A percentile compares a stretch with the other conserved stretches of the same genome.
Conservation (phyloP, 2,113 vertebrate genomes). For the Colossoma macropomum region DNA sequence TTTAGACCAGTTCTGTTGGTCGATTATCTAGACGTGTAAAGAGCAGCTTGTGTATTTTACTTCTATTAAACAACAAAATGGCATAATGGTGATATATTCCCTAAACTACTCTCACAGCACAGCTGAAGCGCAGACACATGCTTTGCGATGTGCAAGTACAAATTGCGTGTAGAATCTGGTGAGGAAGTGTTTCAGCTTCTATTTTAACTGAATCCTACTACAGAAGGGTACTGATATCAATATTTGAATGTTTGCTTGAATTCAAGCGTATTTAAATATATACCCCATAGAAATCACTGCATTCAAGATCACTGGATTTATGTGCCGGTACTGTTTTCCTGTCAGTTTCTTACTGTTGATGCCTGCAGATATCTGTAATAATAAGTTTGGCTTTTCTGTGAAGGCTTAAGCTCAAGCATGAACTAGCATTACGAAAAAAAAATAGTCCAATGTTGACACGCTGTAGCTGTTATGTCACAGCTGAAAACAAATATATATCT, state of each 20-base stretch:
- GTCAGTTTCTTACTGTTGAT: too few relatives aligned
- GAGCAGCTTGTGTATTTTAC: too few relatives aligned
- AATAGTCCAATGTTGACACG: neutral
- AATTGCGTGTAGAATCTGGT: neutral
- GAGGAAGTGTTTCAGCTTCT: neutral
- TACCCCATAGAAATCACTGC: too few relatives aligned
- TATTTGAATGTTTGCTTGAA: neutral
- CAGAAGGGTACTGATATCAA: neutral
- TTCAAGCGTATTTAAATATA: neutral
- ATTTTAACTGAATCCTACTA: neutral
- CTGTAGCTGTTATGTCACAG: neutral
- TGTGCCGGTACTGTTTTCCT: too few relatives aligned
- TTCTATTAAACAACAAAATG: too few relatives aligned
- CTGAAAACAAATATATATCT: slow-evolving; percentile 1
- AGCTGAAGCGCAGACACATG: neutral
- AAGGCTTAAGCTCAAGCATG: neutral
- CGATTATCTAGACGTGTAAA: too few relatives aligned
- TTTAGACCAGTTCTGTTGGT: too few relatives aligned
- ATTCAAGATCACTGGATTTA: too few relatives aligned
- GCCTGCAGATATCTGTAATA: too few relatives aligned
- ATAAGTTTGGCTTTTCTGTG: too few relatives aligned
- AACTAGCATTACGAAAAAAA: neutral
- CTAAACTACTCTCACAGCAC: neutral
- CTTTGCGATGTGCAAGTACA: neutral
- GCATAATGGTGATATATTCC: neutral